phyloP scores from a whole-genome alignment of 1,140 invertebrate species.

The Periplaneta americana region DNA sequence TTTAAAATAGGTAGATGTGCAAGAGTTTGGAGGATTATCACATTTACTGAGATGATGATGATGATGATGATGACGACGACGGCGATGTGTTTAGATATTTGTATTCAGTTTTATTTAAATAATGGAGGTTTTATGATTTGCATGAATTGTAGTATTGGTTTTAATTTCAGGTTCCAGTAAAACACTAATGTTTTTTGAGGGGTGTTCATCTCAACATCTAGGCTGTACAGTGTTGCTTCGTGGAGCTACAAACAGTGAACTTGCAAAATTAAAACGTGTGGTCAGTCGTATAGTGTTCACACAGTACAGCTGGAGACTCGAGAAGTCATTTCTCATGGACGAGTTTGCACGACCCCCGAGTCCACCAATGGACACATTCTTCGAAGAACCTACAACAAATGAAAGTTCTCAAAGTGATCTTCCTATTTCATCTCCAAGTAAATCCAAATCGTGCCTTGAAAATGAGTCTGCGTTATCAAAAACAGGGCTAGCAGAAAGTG shows the following conservation, averaged over 20 bases:
- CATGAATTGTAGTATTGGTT: no score
- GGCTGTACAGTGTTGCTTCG: constrained; percentile 87
- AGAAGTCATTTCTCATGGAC: constrained; percentile 86
- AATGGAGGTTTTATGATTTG: no score
- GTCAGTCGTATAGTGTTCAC: constrained; percentile 76
- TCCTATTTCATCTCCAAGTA: background rate
- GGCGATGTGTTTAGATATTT: no score
- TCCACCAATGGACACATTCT: background rate
- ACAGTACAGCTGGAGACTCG: constrained; percentile 86
- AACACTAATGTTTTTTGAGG: constrained; percentile 92
- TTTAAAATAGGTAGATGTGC: no score
- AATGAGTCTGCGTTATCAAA: background rate
- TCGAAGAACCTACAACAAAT: constrained; percentile 1
- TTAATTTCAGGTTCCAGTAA: constrained; percentile 58
- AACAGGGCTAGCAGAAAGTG: background rate
- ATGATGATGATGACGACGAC: no score
- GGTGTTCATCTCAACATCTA: constrained; percentile 73
- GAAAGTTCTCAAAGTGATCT: background rate
- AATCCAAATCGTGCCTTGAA: background rate
- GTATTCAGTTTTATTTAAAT: no score
- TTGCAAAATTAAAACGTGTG: constrained; percentile 78
- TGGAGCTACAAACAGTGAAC: constrained; percentile 68
- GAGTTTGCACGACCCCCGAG: constrained; percentile 57
- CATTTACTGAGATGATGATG: no score
- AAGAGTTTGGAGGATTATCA: no score